Evolutionary conservation across 2,113 vertebrate genomes (phyloP), one percentile per base, ranked within the genome.

Genomic region (Syngnathoides biaculeatus): DNA sequence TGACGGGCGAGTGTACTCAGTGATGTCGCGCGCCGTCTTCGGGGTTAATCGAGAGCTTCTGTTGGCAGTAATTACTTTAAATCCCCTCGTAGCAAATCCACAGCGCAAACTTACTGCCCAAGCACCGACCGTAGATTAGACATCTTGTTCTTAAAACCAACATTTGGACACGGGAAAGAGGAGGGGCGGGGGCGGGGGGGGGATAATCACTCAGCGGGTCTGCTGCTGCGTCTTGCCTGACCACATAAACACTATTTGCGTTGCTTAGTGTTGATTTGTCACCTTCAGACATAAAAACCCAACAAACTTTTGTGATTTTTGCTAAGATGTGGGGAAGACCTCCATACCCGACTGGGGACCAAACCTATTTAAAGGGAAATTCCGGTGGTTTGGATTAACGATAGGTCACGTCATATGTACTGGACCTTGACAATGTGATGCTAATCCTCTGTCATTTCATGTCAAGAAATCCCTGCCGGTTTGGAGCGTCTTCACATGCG

Each of bases 111-210:
- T 60, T 27, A 63, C 5, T 56, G 57, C 55, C 26, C 39, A 22
- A 50, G 24, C 55, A 64, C 47, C 35, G 19, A 47, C 52, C 71
- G 74, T 17, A 76, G 75, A 83, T 83, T 80, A 83, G 68, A 81
- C 35, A 72, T 63, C 42, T 43, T 73, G 53, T 53, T 63, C 69
- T 42, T n/a, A 11, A 30, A 26, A 20, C 38, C 52, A 40, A 56
- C 64, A 66, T 38, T 61, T 56, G 20, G 8, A 62, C 42, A 35
- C 15, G 19, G 12, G 42, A 12, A n/a, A 19, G 15, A 10, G 10
- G 48, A 22, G 52, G 52, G n/a, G 9, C 8, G 10, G n/a, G 20
- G 22, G 52, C 2, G n/a, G 12, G n/a, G 4, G 10, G 22, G 22
- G 9, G 52, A 26, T 22, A 38, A 62, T 42, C 52, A 64, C 48